Percentiles rank a stretch among this genome's conserved stretches.
Conservation (phyloP, 2,797 vertebrate species). For the Microctenopoma steveboyesi region DNA sequence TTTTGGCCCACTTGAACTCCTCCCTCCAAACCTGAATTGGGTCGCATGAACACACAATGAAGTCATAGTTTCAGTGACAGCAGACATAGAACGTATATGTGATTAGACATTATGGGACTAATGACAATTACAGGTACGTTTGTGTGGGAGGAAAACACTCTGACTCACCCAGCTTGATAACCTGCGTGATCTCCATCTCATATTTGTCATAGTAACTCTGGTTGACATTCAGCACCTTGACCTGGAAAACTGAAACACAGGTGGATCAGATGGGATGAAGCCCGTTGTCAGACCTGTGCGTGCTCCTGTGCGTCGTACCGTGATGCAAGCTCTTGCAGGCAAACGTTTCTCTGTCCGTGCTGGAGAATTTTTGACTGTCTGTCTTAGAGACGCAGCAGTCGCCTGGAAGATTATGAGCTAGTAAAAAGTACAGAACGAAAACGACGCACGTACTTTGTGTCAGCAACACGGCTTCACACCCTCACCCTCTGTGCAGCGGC, state of each 20-base stretch:
- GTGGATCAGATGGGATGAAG: not conserved
- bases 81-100: no score
- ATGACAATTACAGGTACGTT: no score
- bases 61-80: no score
- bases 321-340: slow-evolving; percentile 77
- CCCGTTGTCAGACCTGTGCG: no score
- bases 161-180: slow-evolving; percentile 80
- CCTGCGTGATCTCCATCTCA: slow-evolving; percentile 76
- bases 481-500: slow-evolving; percentile 82
- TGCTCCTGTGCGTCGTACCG: slow-evolving; percentile 53
- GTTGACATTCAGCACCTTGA: slow-evolving; percentile 67
- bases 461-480: not conserved
- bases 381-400: slow-evolving; percentile 79
- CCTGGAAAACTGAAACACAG: slow-evolving; percentile 72
- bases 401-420: slow-evolving; percentile 51
- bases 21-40: slow-evolving; percentile 68
- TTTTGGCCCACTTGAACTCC: slow-evolving; percentile 61
- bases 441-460: no score
- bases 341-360: slow-evolving; percentile 45
- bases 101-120: no score
- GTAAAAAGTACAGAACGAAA: not conserved
- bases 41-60: not conserved
- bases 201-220: slow-evolving; percentile 81
- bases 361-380: slow-evolving; percentile 35
- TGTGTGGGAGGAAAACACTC: not conserved